phyloP scores from a whole-genome alignment of 2,888 invertebrate genomes.

The Mesoligia furuncula region DNA sequence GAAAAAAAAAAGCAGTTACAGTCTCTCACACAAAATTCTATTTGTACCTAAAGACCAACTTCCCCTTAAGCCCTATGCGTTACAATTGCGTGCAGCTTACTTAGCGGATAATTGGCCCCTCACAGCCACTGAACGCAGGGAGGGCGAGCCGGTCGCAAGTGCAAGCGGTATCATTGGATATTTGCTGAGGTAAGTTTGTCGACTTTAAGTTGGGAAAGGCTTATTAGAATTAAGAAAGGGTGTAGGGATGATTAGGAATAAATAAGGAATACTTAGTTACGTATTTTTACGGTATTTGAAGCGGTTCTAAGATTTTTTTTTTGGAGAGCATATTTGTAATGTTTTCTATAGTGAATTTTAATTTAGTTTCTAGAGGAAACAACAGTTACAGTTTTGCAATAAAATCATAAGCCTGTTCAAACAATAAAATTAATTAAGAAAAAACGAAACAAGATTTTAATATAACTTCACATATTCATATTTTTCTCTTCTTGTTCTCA shows the following conservation, averaged over 20 bases:
- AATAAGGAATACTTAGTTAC: background rate
- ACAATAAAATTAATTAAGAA: background rate
- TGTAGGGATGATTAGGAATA: background rate
- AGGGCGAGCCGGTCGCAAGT: conserved; percentile 46
- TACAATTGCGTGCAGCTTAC: conserved; percentile 60
- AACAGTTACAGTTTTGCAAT: background rate
- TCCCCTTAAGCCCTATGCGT: conserved; percentile 62
- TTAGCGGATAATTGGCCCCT: conserved; percentile 61
- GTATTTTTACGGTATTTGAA: background rate
- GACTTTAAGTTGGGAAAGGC: background rate
- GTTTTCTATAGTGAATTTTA: background rate
- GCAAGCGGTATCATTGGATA: conserved; percentile 43
- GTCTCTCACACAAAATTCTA: conserved; percentile 7
- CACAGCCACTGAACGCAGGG: conserved; percentile 50
- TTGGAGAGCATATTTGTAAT: background rate
- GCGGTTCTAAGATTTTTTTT: background rate
- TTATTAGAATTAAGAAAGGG: background rate
- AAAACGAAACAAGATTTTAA: background rate
- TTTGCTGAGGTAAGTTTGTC: conserved; percentile 43
- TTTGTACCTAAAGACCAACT: conserved; percentile 16
- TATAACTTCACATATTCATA: background rate
- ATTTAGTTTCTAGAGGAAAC: background rate
- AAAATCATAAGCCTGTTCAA: background rate
- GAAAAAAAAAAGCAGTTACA: too few species aligned
- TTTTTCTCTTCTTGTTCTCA: background rate